Percentiles rank a stretch among this genome's conserved stretches.
Conservation (phyloP, 2,888 invertebrate species). For the Mongoloraphidia duomilia region DNA sequence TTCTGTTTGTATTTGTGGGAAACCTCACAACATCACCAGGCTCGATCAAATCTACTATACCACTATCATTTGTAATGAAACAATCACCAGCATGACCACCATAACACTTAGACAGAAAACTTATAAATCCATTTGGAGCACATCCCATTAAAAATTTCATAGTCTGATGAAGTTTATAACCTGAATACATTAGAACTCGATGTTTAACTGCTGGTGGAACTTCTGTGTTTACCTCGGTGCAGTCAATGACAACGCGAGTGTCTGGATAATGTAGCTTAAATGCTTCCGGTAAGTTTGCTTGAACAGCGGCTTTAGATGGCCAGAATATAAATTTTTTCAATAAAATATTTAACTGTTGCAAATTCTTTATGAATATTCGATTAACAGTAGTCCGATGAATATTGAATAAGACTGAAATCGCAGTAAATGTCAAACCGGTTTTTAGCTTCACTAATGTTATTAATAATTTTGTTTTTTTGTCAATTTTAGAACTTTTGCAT, state of each 20-base stretch:
- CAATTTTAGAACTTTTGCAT: conserved; percentile 5
- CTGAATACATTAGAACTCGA: conserved; percentile 13
- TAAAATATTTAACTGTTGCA: conserved; percentile 7
- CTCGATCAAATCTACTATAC: conserved; percentile 14
- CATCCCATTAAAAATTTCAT: conserved; percentile 15
- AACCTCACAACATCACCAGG: conserved; percentile 15
- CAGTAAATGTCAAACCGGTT: conserved; percentile 9
- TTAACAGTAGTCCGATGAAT: conserved; percentile 9
- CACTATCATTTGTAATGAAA: conserved; percentile 14
- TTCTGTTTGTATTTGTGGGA: conserved; percentile 9
- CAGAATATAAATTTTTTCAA: conserved; percentile 14
- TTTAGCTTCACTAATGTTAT: conserved; percentile 15
- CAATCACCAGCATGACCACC: conserved; percentile 13
- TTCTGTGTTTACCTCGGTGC: conserved; percentile 15
- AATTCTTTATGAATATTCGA: conserved; percentile 9
- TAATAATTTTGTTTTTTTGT: conserved; percentile 11
- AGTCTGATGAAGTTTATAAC: conserved; percentile 13
- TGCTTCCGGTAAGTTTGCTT: conserved; percentile 12
- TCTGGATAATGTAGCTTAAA: conserved; percentile 13
- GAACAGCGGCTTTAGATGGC: conserved; percentile 12
- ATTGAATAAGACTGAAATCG: conserved; percentile 9
- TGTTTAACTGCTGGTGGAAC: conserved; percentile 11
- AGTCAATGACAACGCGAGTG: conserved; percentile 15
- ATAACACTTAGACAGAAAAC: conserved; percentile 14
- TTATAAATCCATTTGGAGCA: conserved; percentile 15